Evolutionary conservation across 2,888 invertebrate species (phyloP), one percentile per base, ranked within the genome.

Genomic region (Pristionchus maxplancki): DNA sequence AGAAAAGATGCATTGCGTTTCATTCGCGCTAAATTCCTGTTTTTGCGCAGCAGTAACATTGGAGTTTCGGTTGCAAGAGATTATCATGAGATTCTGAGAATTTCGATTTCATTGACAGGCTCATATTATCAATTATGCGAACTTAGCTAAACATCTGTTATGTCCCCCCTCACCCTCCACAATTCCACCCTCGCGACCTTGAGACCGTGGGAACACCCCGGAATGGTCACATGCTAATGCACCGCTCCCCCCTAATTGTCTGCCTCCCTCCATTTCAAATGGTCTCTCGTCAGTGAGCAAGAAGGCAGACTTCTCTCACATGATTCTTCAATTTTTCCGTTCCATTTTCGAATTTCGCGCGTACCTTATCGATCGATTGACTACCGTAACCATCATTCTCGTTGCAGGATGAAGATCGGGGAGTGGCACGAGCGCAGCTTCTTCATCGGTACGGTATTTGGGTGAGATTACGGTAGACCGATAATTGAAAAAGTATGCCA

Each of bases 391-490:
- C 53, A 31, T 17, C 34, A 17, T 0, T 5, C 34, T 83, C 34
- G 31, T 53, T 53, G 31, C 83, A 83, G 83, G 64, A 85, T 85
- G 85, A 64, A 85, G 64, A 44, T 85, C 62, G 85, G 31, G 64
- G 85, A 85, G 44, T 90, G 90, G 90, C 85, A 67, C 62, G 88
- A 90, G 62, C 74, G 89, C 28, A 89, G 89, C n/a, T 90, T 90
- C 88, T 89, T 90, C 64, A 88, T 90, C 20, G 90, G 83, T 83
- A 83, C 50, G 53, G 50, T 83, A 58, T 2, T 20, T 40, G 13
- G 17, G 1, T 1, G 58, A n/a, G 31, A 11, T 64, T 64, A 64
- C 31, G 24, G 64, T 64, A 64, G 64, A n/a, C n/a, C n/a, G n/a
- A n/a, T n/a, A n/a, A n/a, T n/a, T n/a, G n/a, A n/a, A n/a, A n/a